Evolutionary conservation across 1,140 invertebrate genomes (phyloP).

Genomic region (Aphelenchoides avenae): DNA sequence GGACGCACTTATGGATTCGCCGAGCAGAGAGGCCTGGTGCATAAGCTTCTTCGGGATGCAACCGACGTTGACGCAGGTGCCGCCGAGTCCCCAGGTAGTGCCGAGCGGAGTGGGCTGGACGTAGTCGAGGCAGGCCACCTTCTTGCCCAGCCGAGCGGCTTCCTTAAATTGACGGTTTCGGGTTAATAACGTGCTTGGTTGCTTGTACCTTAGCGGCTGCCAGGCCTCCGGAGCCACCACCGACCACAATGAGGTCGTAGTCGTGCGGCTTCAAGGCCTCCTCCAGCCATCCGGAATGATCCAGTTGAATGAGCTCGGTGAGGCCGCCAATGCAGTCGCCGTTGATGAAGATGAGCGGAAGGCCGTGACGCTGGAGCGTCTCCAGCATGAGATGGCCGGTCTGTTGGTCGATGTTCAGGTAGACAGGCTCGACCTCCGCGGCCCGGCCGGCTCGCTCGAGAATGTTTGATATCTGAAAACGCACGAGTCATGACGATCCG

Average conservation of each 20-base stretch:
- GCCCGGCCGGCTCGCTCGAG: conserved; percentile 17
- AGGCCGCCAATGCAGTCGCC: conserved; percentile 52
- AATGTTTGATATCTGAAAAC: conserved; percentile 31
- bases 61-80: conserved; percentile 94
- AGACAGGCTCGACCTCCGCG: no score
- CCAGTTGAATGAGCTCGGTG: conserved; percentile 46
- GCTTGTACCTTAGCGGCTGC: conserved; percentile 73
- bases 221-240: conserved; percentile 86
- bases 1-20: conserved; percentile 66
- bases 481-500: no score
- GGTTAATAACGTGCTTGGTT: not conserved
- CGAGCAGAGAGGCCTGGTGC: conserved; percentile 84
- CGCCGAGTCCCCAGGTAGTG: conserved; percentile 73
- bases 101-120: conserved; percentile 76
- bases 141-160: no score
- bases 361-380: conserved; percentile 19
- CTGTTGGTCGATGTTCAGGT: conserved; percentile 38
- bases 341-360: conserved; percentile 40
- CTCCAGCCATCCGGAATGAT: conserved; percentile 55
- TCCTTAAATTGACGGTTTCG: no score
- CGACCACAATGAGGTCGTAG: conserved; percentile 89
- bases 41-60: conserved; percentile 94
- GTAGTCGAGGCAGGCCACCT: conserved; percentile 87
- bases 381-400: conserved; percentile 24
- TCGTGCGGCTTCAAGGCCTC: conserved; percentile 66